These are phyloP conservation scores for Rhogogaster chlorosoma DNA, from an alignment of 2,888 invertebrate species.

Conservation along the genomic window DNA sequence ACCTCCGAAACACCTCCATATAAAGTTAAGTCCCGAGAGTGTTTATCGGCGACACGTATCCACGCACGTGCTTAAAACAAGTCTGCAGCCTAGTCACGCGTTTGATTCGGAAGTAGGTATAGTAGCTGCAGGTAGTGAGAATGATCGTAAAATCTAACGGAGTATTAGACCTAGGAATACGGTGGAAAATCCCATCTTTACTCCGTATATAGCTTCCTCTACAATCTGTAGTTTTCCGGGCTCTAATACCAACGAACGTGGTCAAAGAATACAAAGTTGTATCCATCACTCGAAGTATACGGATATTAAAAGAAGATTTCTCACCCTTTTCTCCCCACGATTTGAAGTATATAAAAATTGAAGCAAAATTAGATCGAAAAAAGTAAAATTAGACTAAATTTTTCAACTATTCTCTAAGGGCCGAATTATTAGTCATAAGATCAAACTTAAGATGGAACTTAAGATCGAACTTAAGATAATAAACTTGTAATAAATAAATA, in stretches of 20 bases:
- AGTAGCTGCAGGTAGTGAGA: not conserved
- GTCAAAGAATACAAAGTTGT: too few relatives aligned
- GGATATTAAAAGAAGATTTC: too few relatives aligned
- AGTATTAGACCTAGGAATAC: not conserved
- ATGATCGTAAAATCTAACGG: slow-evolving; percentile 29
- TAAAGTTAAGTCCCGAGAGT: slow-evolving; percentile 34
- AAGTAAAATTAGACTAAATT: too few relatives aligned
- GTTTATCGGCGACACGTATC: slow-evolving; percentile 26
- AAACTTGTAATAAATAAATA: too few relatives aligned
- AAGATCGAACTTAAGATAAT: too few relatives aligned
- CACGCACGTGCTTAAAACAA: not conserved
- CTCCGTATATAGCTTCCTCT: not conserved
- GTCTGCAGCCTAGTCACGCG: slow-evolving; percentile 19
- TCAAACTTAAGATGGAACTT: too few relatives aligned
- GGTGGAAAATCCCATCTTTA: not conserved
- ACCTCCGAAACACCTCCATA: slow-evolving; percentile 22
- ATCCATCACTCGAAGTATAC: too few relatives aligned
- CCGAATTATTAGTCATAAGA: too few relatives aligned
- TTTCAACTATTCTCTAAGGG: too few relatives aligned
- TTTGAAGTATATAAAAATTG: too few relatives aligned
- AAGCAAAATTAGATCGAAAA: too few relatives aligned
- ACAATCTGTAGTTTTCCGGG: not conserved
- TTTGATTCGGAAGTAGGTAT: not conserved
- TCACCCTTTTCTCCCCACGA: too few relatives aligned
- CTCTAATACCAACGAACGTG: not conserved